These are phyloP conservation scores for Xyrauchen texanus DNA, from an alignment of 2,113 vertebrate species.

Conservation along the genomic window DNA sequence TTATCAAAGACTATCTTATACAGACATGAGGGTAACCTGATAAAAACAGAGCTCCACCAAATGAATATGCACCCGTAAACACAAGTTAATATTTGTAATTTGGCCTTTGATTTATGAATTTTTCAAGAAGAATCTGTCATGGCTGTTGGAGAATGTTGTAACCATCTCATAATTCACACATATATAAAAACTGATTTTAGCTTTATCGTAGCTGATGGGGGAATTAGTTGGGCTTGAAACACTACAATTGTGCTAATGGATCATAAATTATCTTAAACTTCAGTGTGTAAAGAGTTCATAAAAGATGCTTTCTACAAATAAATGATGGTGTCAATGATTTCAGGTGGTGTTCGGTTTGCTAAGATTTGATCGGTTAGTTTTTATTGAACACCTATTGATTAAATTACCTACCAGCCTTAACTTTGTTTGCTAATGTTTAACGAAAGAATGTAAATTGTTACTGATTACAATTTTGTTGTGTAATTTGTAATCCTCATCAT, in stretches of 20 bases:
- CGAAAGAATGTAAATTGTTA: no score
- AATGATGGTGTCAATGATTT: no score
- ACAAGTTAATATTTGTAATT: neutral
- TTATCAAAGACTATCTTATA: conserved; percentile 2
- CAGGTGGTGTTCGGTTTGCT: no score
- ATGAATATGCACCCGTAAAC: neutral
- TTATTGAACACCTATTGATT: no score
- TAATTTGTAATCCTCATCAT: no score
- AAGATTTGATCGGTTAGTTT: no score
- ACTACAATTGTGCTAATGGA: no score
- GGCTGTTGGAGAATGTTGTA: neutral
- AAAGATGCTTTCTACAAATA: neutral
- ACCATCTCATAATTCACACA: neutral
- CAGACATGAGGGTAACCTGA: conserved; percentile 4
- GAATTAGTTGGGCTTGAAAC: neutral
- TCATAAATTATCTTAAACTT: neutral
- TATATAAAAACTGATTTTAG: neutral
- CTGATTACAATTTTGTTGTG: no score
- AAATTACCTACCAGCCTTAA: no score
- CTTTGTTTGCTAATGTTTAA: no score
- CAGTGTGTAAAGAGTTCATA: neutral
- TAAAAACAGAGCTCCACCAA: neutral
- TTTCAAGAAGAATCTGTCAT: neutral
- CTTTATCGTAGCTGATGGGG: neutral
- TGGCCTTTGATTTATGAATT: neutral